Evolutionary conservation across 2,888 invertebrate genomes (phyloP), one percentile per base, ranked within the genome.

Genomic region (Eumerus sabulonum): DNA sequence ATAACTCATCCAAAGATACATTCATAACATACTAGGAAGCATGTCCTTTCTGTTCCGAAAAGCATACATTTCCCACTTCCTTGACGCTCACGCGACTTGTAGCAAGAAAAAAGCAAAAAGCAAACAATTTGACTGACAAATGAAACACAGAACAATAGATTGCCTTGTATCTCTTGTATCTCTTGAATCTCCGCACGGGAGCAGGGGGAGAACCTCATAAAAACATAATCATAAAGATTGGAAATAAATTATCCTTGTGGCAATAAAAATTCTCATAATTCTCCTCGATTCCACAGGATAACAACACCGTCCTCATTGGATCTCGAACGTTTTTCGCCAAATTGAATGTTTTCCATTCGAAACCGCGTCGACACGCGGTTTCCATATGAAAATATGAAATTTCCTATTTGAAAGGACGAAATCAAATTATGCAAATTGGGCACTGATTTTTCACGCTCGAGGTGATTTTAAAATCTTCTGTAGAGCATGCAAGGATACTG

Each of bases 401-500:
- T 70, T 79, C 64, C 74, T 56, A 79, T 79, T 70, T 54, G 54
- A 68, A 74, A 70, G 38, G 54, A 68, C 59, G 11, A 71, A 81
- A 82, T 82, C 76, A 79, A 82, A 82, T 82, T 82, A 82, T 82
- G 82, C 82, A 82, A 82, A 82, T 82, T 82, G 79, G 74, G 82
- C 64, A 62, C 77, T 82, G 82, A 82, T 82, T 82, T 82, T 82
- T 82, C 79, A 82, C 82, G 82, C 74, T 82, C 68, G 82, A 73
- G 66, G 59, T 74, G 62, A 62, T 53, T 76, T 81, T 81, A 79
- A 79, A 79, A 62, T 63, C 53, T 68, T 51, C 27, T 27, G 3
- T 2, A 27, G 27, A 27, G 27, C 27, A 27, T 27, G 7, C 27
- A 27, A 2, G 27, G n/a, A 14, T 66, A 40, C 54, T 67, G 51